Base-by-base conservation (phyloP, 2,113 vertebrate species). In the Barbus barbus region DNA sequence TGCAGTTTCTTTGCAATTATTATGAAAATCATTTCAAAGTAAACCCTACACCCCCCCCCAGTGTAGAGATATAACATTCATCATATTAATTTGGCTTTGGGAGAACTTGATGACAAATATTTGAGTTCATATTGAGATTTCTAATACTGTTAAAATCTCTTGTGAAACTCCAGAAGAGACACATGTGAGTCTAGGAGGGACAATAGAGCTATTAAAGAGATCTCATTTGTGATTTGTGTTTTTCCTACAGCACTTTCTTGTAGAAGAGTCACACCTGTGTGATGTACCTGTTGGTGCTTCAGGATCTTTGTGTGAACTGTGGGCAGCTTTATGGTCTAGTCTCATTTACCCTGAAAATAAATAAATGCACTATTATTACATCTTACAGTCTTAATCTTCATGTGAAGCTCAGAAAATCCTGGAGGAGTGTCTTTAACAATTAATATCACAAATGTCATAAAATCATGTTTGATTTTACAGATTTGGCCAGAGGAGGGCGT, bases 401-500 rank as follows among this genome's bases (percentile, higher is more conserved):
- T 5, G 3, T 53, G 28, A 56, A 56, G 9, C 46, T 12, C 11
- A 20, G 4, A 4, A 9, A 75, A 75, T 8, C 3, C 16, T 0
- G 1, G 33, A n/a, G 2, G 8, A 76, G 2, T 7, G 11, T 77
- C 28, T 56, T 77, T 6, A 56, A 77, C 20, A 33, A n/a, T 22
- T n/a, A 22, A 76, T 22, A 33, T 56, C 18, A 13, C 26, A 48
- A 33, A 46, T 22, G 16, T 31, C 26, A 76, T 33, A 38, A n/a
- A 58, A n/a, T 22, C 58, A 33, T 61, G 22, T 5, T 38, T 51
- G 78, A 53, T 26, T 31, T 13, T 48, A 13, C 33, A 53, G 41
- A 38, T 74, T 18, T 80, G 61, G 22, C 83, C 88, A 85, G 76
- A 87, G 36, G 86, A 85, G 88, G 86, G 88, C 85, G 88, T n/a